Evolutionary conservation across 2,888 invertebrate genomes (phyloP).

Genomic region (Adineta ricciae): DNA sequence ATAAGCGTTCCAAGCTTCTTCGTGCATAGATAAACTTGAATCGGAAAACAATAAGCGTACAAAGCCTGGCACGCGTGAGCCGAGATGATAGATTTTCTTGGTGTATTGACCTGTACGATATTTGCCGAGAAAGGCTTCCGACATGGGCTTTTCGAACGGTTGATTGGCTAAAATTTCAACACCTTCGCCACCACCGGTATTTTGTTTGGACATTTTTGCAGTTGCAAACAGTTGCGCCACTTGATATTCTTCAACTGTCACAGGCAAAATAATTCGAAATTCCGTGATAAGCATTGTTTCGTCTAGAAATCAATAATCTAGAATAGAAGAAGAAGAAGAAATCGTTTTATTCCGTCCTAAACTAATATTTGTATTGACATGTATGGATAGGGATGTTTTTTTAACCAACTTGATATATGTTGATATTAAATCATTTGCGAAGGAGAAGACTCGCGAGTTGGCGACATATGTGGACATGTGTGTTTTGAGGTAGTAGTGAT

Average conservation of each 20-base stretch:
- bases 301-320: background rate
- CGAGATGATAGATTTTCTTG: slow-evolving; percentile 97
- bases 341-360: too few species aligned
- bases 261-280: slow-evolving; percentile 31
- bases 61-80: slow-evolving; percentile 73
- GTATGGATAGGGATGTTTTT: background rate
- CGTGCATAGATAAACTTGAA: slow-evolving; percentile 87
- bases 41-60: slow-evolving; percentile 84
- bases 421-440: background rate
- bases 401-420: background rate
- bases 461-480: background rate
- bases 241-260: slow-evolving; percentile 68
- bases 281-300: background rate
- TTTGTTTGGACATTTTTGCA: slow-evolving; percentile 65
- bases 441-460: background rate
- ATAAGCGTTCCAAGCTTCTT: slow-evolving; percentile 98
- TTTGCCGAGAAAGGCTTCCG: slow-evolving; percentile 56
- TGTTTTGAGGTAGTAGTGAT: background rate
- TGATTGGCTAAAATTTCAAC: slow-evolving; percentile 85
- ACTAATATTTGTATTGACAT: too few species aligned
- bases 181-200: slow-evolving; percentile 65
- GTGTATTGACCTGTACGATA: slow-evolving; percentile 93
- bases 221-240: slow-evolving; percentile 95
- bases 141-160: slow-evolving; percentile 68
- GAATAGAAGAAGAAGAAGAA: background rate